Percentiles rank a stretch among this genome's conserved stretches.
phyloP scores from a whole-genome alignment of 2,113 vertebrate species.

The Salminus brasiliensis region DNA sequence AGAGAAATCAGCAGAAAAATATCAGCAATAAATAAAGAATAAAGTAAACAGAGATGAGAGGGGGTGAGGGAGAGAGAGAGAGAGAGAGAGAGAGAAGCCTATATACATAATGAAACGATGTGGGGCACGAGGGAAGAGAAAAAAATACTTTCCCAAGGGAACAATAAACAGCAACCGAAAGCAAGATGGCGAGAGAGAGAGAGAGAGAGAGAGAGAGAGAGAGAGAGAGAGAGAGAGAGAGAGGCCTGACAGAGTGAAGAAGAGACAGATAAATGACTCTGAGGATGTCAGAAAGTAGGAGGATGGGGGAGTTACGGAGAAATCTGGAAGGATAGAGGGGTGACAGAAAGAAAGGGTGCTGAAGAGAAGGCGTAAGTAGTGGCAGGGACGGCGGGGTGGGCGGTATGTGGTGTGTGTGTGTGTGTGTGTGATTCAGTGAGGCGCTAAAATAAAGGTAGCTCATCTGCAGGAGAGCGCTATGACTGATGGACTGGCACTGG shows the following conservation, averaged over 20 bases:
- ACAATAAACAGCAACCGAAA: constrained; percentile 1
- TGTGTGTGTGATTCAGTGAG: constrained; percentile 64
- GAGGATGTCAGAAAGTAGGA: constrained; percentile 8
- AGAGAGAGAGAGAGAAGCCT: neutral
- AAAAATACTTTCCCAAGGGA: constrained; percentile 26
- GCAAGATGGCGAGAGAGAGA: neutral
- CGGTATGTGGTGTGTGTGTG: constrained; percentile 38
- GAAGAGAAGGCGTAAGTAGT: constrained; percentile 55
- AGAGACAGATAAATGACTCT: constrained; percentile 6
- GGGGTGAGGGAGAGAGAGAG: constrained; percentile 14
- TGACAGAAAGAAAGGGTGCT: constrained; percentile 55
- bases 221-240: neutral
- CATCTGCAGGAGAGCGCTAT: constrained; percentile 70
- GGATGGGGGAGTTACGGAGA: neutral
- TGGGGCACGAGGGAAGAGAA: neutral
- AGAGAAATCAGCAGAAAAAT: constrained; percentile 68
- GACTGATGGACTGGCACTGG: constrained; percentile 75
- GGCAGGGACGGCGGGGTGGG: constrained; percentile 50
- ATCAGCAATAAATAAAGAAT: constrained; percentile 69
- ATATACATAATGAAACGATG: constrained; percentile 48
- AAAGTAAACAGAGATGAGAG: constrained; percentile 55
- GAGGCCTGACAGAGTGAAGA: neutral
- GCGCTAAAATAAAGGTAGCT: constrained; percentile 69
- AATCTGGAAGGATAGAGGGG: constrained; percentile 3
- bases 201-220: no score